Conservation (phyloP, 1,140 invertebrate species). For the Centruroides sculpturatus region DNA sequence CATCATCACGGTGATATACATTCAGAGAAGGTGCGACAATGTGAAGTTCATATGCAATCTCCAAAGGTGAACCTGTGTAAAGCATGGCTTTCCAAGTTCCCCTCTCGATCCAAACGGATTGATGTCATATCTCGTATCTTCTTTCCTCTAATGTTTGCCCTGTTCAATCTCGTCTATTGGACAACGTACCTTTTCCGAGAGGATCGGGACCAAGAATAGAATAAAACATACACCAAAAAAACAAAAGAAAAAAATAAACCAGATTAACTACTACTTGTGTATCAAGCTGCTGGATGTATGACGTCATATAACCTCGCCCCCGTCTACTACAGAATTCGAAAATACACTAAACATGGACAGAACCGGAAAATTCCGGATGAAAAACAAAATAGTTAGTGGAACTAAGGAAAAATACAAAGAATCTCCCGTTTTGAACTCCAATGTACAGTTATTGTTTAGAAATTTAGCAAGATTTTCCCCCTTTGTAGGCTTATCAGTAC, state of each 20-base stretch:
- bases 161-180: slow-evolving; percentile 93
- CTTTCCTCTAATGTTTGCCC: slow-evolving; percentile 83
- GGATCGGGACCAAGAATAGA: slow-evolving; percentile 39
- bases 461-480: no score
- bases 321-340: no score
- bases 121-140: slow-evolving; percentile 88
- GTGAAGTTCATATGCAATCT: slow-evolving; percentile 39
- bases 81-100: slow-evolving; percentile 86
- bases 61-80: slow-evolving; percentile 66
- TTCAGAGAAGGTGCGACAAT: slow-evolving; percentile 68
- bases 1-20: slow-evolving; percentile 17
- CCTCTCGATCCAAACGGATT: slow-evolving; percentile 79
- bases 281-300: no score
- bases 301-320: no score
- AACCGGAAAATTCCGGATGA: no score
- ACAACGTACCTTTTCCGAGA: slow-evolving; percentile 74
- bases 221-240: neutral
- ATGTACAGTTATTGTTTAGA: no score
- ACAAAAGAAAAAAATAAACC: neutral
- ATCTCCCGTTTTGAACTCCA: no score
- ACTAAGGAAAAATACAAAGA: no score
- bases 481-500: no score
- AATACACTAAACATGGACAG: no score
- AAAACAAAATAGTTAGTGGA: no score
- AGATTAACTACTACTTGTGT: neutral